These are phyloP conservation scores for human DNA, from an alignment of 2,113 vertebrate genomes.

Conservation along the genomic window GRCh38 chr4:138298501-138299000, in stretches of 20 bases:
- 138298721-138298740: not conserved
- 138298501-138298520: not conserved
- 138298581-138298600: not conserved
- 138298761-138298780: not conserved
- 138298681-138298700: not conserved
- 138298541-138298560: not conserved
- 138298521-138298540: not conserved
- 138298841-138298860: not conserved
- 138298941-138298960: not conserved
- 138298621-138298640: not conserved
- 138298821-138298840: not conserved
- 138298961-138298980: not conserved
- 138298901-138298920: not conserved
- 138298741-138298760: not conserved
- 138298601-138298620: not conserved
- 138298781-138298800: not conserved
- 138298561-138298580: not conserved
- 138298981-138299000: not conserved
- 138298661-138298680: constrained; percentile 41
- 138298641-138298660: not conserved
- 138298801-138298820: not conserved
- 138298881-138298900: not conserved
- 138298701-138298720: not conserved
- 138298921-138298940: not conserved
- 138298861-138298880: not conserved